phyloP scores from a whole-genome alignment of 2,113 vertebrate genomes.

The Oreochromis niloticus region DNA sequence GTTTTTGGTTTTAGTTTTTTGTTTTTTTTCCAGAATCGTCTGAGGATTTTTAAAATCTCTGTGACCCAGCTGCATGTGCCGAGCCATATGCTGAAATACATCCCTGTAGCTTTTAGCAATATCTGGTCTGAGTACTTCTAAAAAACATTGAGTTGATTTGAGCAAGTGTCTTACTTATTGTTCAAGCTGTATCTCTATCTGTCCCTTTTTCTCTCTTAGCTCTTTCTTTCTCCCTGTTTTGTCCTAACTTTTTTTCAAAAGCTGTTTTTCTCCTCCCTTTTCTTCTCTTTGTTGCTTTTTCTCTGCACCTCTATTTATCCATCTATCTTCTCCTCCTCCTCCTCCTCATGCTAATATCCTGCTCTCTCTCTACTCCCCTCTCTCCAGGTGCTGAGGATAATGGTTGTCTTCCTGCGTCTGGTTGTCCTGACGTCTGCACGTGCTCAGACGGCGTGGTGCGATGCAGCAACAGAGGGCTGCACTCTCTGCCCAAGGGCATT shows the following conservation, averaged over 20 bases:
- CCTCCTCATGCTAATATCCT: background rate
- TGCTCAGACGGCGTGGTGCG: constrained; percentile 90
- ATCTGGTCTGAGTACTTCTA: constrained; percentile 6
- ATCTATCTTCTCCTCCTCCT: background rate
- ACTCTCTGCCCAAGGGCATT: constrained; percentile 85
- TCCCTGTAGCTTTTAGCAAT: background rate
- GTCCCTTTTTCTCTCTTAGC: background rate
- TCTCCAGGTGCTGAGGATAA: constrained; percentile 84
- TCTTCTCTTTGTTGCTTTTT: background rate
- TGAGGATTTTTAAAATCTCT: background rate
- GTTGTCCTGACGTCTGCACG: constrained; percentile 90
- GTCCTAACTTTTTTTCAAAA: background rate
- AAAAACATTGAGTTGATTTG: constrained; percentile 29
- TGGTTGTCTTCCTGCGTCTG: constrained; percentile 84
- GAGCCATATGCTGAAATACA: constrained; percentile 24
- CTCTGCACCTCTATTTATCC: background rate
- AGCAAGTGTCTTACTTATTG: background rate
- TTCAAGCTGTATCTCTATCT: background rate
- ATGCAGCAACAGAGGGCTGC: constrained; percentile 91
- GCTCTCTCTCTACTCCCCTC: background rate
- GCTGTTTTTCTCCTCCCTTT: background rate
- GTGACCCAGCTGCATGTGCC: background rate
- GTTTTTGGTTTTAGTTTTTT: background rate
- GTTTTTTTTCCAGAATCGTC: background rate
- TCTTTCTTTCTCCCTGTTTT: background rate